Conservation (phyloP, 2,797 vertebrate genomes). For the Notamacropus eugenii region DNA sequence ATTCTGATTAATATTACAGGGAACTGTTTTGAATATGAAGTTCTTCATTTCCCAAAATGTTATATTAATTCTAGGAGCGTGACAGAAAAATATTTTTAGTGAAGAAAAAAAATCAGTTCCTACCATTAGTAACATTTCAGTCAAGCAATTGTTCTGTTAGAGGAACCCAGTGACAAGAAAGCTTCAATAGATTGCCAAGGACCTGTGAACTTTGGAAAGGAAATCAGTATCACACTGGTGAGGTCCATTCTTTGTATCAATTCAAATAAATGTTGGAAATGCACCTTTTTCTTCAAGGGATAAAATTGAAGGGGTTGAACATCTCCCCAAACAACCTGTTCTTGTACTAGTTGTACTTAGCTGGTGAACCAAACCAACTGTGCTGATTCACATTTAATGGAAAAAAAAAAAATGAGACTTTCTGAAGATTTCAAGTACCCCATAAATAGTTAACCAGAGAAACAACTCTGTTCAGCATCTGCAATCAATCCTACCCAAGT, state of each 20-base stretch:
- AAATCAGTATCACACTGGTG: constrained; percentile 10
- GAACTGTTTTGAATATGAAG: not conserved
- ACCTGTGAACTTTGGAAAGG: not conserved
- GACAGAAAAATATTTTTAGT: not conserved
- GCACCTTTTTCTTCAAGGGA: not conserved
- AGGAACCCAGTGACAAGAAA: not conserved
- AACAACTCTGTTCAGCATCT: not conserved
- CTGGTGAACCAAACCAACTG: not conserved
- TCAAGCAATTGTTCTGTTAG: not conserved
- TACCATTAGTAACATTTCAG: not conserved
- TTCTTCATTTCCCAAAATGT: not conserved
- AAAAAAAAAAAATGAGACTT: too few relatives aligned
- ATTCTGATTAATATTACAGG: not conserved
- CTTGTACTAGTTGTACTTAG: not conserved
- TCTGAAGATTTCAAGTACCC: not conserved
- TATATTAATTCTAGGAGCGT: not conserved
- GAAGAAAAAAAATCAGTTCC: not conserved
- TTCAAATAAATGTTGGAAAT: constrained; percentile 25
- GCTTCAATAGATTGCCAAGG: not conserved
- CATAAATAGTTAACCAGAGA: not conserved
- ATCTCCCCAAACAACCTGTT: constrained; percentile 5
- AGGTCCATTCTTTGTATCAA: not conserved
- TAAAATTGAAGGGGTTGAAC: constrained; percentile 12
- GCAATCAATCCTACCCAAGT: not conserved
- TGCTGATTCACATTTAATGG: not conserved